Conservation (phyloP, 2,888 invertebrate genomes). For the Serripes groenlandicus region DNA sequence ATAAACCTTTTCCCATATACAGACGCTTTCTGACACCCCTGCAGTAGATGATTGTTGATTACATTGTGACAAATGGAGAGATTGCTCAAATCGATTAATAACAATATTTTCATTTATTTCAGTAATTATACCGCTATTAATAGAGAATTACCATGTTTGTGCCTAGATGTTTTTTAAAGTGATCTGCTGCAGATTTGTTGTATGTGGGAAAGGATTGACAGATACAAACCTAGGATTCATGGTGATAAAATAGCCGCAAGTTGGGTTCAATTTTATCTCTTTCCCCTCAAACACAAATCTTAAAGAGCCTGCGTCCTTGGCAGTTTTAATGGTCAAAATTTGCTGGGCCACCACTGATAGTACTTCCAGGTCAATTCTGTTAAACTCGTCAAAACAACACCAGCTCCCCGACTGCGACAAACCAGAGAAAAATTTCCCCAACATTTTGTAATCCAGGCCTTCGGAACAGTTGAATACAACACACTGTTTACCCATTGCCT, state of each 20-base stretch:
- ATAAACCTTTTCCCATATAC: too few species aligned
- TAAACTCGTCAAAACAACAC: constrained; percentile 87
- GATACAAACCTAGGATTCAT: constrained; percentile 85
- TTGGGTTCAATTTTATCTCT: constrained; percentile 85
- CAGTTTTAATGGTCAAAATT: constrained; percentile 86
- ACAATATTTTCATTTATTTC: too few species aligned
- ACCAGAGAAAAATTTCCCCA: constrained; percentile 86
- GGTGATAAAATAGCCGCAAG: constrained; percentile 86
- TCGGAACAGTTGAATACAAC: constrained; percentile 87
- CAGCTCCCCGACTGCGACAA: constrained; percentile 86
- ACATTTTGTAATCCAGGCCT: constrained; percentile 86
- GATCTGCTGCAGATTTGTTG: too few species aligned
- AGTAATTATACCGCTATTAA: too few species aligned
- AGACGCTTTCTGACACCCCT: too few species aligned
- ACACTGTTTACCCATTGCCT: constrained; percentile 86
- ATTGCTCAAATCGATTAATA: too few species aligned
- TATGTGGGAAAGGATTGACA: too few species aligned
- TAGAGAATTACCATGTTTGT: too few species aligned
- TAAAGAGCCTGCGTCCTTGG: constrained; percentile 83
- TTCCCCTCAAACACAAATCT: constrained; percentile 86
- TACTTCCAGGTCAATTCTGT: constrained; percentile 86
- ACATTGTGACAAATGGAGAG: too few species aligned
- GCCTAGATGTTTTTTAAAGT: too few species aligned
- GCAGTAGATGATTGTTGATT: too few species aligned
- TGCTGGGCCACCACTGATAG: constrained; percentile 86